Percentiles rank a stretch among this genome's conserved stretches.
Conservation (phyloP, 2,113 vertebrate genomes). For the Talpa occidentalis region DNA sequence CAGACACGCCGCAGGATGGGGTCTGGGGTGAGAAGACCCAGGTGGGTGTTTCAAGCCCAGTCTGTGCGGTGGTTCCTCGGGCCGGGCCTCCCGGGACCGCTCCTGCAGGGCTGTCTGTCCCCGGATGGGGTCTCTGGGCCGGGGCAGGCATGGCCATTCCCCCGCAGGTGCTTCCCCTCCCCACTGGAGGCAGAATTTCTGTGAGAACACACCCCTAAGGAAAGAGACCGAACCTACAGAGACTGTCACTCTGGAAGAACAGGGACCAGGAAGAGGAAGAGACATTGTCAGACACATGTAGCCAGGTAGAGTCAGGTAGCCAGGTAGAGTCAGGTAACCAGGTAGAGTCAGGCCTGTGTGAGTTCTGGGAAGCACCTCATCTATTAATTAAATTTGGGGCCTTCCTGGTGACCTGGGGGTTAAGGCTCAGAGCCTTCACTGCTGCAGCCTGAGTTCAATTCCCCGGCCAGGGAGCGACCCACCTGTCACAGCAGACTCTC, state of each 20-base stretch:
- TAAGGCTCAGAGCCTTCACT: too few relatives aligned
- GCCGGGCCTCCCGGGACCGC: not conserved
- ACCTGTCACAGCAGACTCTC: too few relatives aligned
- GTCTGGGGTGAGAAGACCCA: too few relatives aligned
- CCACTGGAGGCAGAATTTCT: not conserved
- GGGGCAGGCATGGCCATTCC: not conserved
- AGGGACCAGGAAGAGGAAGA: not conserved
- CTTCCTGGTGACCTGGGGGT: too few relatives aligned
- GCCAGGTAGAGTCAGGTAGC: fast-evolving
- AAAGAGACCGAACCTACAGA: not conserved
- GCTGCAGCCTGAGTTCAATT: too few relatives aligned
- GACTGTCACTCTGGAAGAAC: not conserved
- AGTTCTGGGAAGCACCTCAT: not conserved
- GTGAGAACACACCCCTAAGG: not conserved
- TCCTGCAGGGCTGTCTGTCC: not conserved
- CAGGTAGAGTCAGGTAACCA: fast-evolving
- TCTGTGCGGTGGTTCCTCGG: too few relatives aligned
- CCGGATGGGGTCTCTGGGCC: too few relatives aligned
- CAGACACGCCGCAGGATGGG: not conserved
- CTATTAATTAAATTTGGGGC: too few relatives aligned
- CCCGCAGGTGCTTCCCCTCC: not conserved
- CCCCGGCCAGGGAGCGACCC: too few relatives aligned
- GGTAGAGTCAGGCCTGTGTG: fast-evolving
- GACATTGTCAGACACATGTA: not conserved
- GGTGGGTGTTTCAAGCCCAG: fast-evolving